Conservation (phyloP, 2,888 invertebrate species). For the Choreutis nemorana region DNA sequence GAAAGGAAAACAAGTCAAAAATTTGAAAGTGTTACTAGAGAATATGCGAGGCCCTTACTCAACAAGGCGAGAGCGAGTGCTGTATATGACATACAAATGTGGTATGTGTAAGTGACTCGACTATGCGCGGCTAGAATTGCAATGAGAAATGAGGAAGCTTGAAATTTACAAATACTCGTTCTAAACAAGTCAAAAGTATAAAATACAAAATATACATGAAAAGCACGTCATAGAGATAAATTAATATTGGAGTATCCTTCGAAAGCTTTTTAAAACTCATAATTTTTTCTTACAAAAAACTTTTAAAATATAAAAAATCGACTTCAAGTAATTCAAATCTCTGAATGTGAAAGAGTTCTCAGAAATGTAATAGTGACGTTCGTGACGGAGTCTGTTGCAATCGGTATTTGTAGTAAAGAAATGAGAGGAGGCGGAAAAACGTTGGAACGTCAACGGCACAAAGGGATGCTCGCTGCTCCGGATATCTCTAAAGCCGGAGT, state of each 20-base stretch:
- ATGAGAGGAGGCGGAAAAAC: constrained; percentile 29
- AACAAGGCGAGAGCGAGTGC: constrained; percentile 34
- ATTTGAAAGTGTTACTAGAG: constrained; percentile 42
- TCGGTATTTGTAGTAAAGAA: constrained; percentile 34
- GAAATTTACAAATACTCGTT: too few relatives aligned
- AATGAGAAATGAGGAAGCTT: too few relatives aligned
- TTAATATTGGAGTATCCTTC: too few relatives aligned
- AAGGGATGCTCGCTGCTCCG: constrained; percentile 28
- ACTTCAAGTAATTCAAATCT: constrained; percentile 8
- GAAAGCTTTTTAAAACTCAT: too few relatives aligned
- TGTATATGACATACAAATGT: constrained; percentile 38
- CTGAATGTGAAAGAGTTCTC: constrained; percentile 11
- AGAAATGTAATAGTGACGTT: constrained; percentile 12
- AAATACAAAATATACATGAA: too few relatives aligned
- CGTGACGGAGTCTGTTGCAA: constrained; percentile 22
- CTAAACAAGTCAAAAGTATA: too few relatives aligned
- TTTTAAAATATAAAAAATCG: too few relatives aligned
- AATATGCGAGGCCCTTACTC: constrained; percentile 33
- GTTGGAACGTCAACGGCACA: constrained; percentile 33
- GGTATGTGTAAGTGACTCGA: constrained; percentile 26
- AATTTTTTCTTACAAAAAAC: too few relatives aligned
- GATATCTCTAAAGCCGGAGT: constrained; percentile 31
- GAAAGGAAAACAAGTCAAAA: constrained; percentile 35
- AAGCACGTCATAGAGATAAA: too few relatives aligned
- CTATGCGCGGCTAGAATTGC: constrained; percentile 34